Evolutionary conservation across 2,797 vertebrate species (phyloP).

Genomic region (Argentina silus): DNA sequence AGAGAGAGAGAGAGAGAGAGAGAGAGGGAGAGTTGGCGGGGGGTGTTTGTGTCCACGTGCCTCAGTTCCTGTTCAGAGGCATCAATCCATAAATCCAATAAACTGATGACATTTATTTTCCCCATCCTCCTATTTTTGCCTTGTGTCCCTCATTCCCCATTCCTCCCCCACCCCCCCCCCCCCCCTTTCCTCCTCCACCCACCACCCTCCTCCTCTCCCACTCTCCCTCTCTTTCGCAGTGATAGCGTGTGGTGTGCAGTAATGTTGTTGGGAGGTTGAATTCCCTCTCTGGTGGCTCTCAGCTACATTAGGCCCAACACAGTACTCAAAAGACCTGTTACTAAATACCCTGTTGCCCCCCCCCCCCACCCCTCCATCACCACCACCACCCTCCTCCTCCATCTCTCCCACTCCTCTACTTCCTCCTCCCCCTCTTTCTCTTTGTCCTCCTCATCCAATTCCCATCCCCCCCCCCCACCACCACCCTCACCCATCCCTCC

Average conservation of each 20-base stretch:
- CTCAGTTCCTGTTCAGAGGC: constrained; percentile 8
- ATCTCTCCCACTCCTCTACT: too few species aligned
- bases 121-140: constrained; percentile 30
- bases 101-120: constrained; percentile 76
- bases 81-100: constrained; percentile 75
- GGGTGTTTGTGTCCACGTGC: neutral
- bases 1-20: neutral
- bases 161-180: neutral
- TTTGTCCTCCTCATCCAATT: constrained; percentile 24
- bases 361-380: too few species aligned
- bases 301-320: constrained; percentile 43
- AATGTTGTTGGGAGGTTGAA: constrained; percentile 20
- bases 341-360: too few species aligned
- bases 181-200: neutral
- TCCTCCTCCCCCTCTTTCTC: constrained; percentile 8
- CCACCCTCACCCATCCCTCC: constrained; percentile 39
- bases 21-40: neutral
- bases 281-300: constrained; percentile 30
- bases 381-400: constrained; percentile 6
- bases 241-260: neutral
- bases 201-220: constrained; percentile 12
- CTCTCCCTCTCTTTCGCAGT: constrained; percentile 20
- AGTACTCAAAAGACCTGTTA: neutral
- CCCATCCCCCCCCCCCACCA: constrained; percentile 32
- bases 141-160: constrained; percentile 22